These are phyloP conservation scores for Sebastiscus tertius DNA, from an alignment of 2,797 vertebrate genomes.

Conservation along the genomic window DNA sequence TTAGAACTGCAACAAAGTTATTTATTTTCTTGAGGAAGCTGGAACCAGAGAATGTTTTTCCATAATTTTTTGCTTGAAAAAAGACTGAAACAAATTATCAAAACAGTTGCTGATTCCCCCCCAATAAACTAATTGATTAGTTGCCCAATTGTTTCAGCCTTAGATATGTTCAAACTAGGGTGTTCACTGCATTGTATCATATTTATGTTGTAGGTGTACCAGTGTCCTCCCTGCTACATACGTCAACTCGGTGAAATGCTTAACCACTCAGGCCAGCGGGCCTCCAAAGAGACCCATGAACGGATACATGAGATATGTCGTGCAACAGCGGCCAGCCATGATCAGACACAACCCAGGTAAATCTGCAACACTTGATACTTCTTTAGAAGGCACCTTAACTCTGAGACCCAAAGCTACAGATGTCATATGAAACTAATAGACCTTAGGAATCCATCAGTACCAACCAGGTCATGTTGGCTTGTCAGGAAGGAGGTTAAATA, in stretches of 20 bases:
- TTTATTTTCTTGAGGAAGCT: neutral
- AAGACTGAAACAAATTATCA: neutral
- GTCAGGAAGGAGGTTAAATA: too few species aligned
- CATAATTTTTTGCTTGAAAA: neutral
- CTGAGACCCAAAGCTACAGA: too few species aligned
- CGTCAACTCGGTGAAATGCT: conserved; percentile 34
- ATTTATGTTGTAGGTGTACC: conserved; percentile 33
- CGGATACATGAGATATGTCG: conserved; percentile 61
- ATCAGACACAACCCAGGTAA: conserved; percentile 65
- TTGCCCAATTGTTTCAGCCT: neutral
- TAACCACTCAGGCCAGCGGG: conserved; percentile 40
- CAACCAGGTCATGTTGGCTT: too few species aligned
- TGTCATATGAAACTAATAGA: too few species aligned
- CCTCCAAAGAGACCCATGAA: conserved; percentile 75
- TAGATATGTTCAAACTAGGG: neutral
- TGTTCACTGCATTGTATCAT: neutral
- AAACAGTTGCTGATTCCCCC: neutral
- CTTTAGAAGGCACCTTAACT: too few species aligned
- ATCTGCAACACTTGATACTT: neutral
- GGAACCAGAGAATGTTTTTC: neutral
- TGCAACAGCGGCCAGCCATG: conserved; percentile 54
- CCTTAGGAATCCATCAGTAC: too few species aligned
- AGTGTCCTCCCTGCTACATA: conserved; percentile 33
- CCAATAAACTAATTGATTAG: neutral
- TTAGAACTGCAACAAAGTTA: neutral